Base-by-base conservation (phyloP, 2,113 vertebrate species). In the Pachypanchax playfairii region DNA sequence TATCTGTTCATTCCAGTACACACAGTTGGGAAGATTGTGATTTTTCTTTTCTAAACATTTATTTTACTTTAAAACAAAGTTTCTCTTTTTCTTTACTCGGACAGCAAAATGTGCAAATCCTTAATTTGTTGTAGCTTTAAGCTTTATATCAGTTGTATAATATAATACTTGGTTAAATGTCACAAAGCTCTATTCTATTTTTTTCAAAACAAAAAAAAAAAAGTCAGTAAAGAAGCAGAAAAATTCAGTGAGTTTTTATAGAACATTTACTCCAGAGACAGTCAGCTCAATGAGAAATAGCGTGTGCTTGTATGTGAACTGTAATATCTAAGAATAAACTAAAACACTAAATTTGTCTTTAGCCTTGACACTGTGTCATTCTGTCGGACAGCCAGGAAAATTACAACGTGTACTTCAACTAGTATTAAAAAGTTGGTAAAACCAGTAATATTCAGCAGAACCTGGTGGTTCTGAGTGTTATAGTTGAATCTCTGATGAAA, bases 371-470 rank as follows among this genome's bases (percentile, higher is more conserved):
- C 51, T 63, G 52, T 58, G 63, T 72, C 57, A 46, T 52, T 60
- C 41, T 36, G 20, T 1, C 20, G 36, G 47, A 65, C 41, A 48
- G 49, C 9, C 42, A 24, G 26, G 56, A 31, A 57, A 57, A 64
- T 48, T 4, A 38, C 42, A 42, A 43, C 47, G 25, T 43, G 15
- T 42, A 50, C 44, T 35, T 56, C 55, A 18, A 4, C 43, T 70
- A 59, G 46, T 47, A 35, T 52, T 70, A 68, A 53, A 26, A 79
- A 70, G 47, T 31, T 59, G 42, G 4, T 60, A 42, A 75, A 54
- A 69, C 25, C 31, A 22, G 18, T 7, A 6, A 15, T 55, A 36
- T 65, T 59, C 35, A 39, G 20, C 10, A 28, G 25, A 65, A 57
- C 58, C 47, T 6, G 29, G 18, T 18, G 12, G 38, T 48, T 58